phyloP scores from a whole-genome alignment of 2,797 vertebrate species.

The Cossypha caffra region DNA sequence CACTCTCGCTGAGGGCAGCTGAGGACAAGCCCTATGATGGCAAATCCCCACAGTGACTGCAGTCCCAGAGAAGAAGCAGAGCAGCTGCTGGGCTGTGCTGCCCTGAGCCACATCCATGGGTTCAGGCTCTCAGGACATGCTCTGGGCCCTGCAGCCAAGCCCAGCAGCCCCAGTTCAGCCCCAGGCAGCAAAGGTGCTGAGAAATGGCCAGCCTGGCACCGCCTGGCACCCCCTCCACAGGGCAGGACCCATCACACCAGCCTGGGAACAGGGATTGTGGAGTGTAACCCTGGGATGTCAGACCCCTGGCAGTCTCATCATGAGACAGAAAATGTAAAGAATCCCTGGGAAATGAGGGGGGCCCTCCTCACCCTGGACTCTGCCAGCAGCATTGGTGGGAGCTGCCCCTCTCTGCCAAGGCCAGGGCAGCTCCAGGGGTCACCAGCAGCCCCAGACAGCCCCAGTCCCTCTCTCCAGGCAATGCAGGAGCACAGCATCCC shows the following conservation, averaged over 20 bases:
- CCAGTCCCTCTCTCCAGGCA: fast-evolving
- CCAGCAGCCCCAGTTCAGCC: not conserved
- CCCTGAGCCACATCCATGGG: fast-evolving
- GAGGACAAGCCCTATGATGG: not conserved
- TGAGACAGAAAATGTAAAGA: not conserved
- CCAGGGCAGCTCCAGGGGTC: not conserved
- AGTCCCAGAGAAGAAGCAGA: not conserved
- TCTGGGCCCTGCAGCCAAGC: fast-evolving
- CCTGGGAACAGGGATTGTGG: not conserved
- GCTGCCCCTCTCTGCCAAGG: not conserved
- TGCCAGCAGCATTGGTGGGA: not conserved
- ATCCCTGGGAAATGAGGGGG: not conserved
- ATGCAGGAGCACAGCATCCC: not conserved
- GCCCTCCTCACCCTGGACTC: not conserved
- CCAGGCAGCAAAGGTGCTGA: not conserved
- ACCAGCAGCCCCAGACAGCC: fast-evolving
- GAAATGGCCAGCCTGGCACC: not conserved
- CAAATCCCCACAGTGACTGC: not conserved
- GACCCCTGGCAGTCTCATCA: fast-evolving
- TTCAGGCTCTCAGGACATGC: fast-evolving
- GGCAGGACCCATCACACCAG: not conserved
- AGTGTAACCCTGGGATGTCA: not conserved
- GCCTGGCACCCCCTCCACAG: not conserved
- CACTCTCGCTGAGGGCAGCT: not conserved
- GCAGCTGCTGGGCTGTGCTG: not conserved